Conservation (phyloP, 2,888 invertebrate genomes). For the Encarsia formosa region DNA sequence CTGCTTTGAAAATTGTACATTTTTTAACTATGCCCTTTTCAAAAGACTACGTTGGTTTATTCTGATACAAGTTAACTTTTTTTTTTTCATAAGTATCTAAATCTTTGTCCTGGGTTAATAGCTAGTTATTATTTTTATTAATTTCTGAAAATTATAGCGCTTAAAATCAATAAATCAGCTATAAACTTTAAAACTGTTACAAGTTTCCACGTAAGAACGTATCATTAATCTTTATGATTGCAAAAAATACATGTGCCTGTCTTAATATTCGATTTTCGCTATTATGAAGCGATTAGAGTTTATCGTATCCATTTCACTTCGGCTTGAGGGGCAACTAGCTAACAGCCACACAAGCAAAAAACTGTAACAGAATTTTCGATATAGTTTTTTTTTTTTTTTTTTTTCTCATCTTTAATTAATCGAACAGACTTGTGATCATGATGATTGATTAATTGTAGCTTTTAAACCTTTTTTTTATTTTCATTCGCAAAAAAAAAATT, state of each 20-base stretch:
- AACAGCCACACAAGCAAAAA: slow-evolving; percentile 12
- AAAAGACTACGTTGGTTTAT: too few species aligned
- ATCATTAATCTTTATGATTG: too few species aligned
- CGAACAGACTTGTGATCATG: slow-evolving; percentile 8
- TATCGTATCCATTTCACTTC: slow-evolving; percentile 6
- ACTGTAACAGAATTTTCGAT: slow-evolving; percentile 11
- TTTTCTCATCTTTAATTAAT: slow-evolving; percentile 22
- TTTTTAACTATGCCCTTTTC: too few species aligned
- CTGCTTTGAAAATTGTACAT: too few species aligned
- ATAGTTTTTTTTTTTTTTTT: slow-evolving; percentile 13
- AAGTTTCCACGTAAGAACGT: too few species aligned
- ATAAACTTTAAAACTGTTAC: too few species aligned
- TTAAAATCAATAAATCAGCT: too few species aligned
- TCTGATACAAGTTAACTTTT: too few species aligned
- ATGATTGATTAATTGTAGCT: slow-evolving; percentile 25
- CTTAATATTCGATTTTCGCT: not conserved
- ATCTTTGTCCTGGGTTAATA: too few species aligned
- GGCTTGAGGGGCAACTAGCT: slow-evolving; percentile 6
- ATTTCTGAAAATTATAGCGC: too few species aligned
- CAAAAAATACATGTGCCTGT: not conserved
- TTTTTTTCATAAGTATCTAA: too few species aligned
- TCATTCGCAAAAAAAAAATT: slow-evolving; percentile 5
- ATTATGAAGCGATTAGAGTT: slow-evolving; percentile 7
- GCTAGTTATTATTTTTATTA: too few species aligned
- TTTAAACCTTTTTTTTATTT: slow-evolving; percentile 17